phyloP scores from a whole-genome alignment of 2,888 invertebrate species.

The Cephus nigrinus region DNA sequence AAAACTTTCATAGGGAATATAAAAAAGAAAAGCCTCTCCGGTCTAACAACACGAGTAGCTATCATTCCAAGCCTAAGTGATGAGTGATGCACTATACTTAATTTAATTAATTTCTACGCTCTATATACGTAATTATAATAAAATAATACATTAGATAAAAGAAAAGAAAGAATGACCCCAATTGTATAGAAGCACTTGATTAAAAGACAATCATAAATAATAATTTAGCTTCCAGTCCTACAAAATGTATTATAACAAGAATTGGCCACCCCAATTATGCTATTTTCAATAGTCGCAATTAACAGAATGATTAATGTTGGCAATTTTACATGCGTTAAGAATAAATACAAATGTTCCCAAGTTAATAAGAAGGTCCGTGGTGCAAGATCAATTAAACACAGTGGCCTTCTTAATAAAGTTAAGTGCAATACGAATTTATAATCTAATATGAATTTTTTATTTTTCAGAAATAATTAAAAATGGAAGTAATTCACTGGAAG shows the following conservation, averaged over 20 bases:
- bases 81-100: not conserved
- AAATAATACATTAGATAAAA: not conserved
- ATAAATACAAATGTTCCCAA: not conserved
- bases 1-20: not conserved
- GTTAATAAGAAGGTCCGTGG: not conserved
- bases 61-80: not conserved
- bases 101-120: not conserved
- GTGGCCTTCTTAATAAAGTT: not conserved
- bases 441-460: not conserved
- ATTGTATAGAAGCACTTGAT: not conserved
- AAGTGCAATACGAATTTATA: not conserved
- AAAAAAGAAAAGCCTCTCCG: not conserved
- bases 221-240: not conserved
- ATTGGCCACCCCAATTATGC: not conserved
- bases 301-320: not conserved
- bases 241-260: not conserved
- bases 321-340: not conserved
- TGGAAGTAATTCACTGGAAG: not conserved
- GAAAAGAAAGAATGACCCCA: not conserved
- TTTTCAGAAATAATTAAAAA: not conserved
- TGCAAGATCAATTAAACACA: not conserved
- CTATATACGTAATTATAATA: not conserved
- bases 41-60: not conserved
- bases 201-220: not conserved
- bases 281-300: not conserved